phyloP scores from a whole-genome alignment of 2,113 vertebrate species.

The Ciconia maguari region DNA sequence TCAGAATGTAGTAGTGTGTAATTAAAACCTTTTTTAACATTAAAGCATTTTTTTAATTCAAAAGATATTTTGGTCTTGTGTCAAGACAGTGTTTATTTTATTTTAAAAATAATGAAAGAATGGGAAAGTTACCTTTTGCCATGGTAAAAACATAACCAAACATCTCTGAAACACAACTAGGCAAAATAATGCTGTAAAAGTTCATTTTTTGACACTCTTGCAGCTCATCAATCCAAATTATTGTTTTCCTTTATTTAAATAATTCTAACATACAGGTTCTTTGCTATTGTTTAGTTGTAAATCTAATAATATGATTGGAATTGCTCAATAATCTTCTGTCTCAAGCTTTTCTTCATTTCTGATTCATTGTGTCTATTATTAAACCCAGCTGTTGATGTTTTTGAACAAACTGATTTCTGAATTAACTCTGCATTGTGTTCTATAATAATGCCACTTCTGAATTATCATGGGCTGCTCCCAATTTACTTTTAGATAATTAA shows the following conservation, averaged over 20 bases:
- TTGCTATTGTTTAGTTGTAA: slow-evolving; percentile 42
- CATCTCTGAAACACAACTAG: neutral
- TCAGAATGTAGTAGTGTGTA: neutral
- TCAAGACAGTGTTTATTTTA: neutral
- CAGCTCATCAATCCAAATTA: slow-evolving; percentile 7
- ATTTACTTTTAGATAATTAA: slow-evolving; percentile 85
- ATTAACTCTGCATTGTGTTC: slow-evolving; percentile 78
- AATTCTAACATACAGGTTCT: slow-evolving; percentile 14
- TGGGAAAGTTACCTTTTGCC: neutral
- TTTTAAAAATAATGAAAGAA: neutral
- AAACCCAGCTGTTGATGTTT: slow-evolving; percentile 81
- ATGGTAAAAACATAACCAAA: neutral
- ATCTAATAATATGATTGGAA: slow-evolving; percentile 76
- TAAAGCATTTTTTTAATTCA: neutral
- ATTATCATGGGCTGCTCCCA: slow-evolving; percentile 76
- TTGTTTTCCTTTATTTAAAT: slow-evolving; percentile 47
- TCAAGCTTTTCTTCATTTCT: slow-evolving; percentile 74
- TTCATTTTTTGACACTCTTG: neutral
- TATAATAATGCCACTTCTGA: slow-evolving; percentile 75
- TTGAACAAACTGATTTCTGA: slow-evolving; percentile 78
- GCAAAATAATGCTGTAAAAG: neutral
- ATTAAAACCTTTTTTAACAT: neutral
- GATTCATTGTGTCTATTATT: slow-evolving; percentile 76
- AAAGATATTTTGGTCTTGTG: neutral
- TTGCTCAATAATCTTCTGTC: slow-evolving; percentile 71